These are phyloP conservation scores for Hippocampus guttulatus DNA, from an alignment of 2,113 vertebrate species.

Conservation along the genomic window DNA sequence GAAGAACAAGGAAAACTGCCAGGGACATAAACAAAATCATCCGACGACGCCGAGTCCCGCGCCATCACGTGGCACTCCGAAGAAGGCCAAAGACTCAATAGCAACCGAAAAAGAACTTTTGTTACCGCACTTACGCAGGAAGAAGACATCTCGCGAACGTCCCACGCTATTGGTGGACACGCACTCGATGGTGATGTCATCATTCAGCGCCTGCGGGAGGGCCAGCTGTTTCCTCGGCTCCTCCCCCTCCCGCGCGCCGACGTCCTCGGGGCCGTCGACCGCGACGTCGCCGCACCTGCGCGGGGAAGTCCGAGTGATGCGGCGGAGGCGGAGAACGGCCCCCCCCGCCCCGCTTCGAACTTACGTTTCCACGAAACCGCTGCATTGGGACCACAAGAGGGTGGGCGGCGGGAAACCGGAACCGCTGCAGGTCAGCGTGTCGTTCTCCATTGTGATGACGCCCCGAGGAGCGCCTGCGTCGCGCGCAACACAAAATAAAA, in stretches of 20 bases:
- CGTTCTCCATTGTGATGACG: constrained; percentile 35
- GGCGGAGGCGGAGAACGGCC: background rate
- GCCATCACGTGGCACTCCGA: no score
- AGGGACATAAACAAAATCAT: no score
- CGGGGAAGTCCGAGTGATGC: no score
- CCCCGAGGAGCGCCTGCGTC: constrained; percentile 51
- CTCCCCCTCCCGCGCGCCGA: constrained; percentile 35
- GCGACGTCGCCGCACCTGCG: constrained; percentile 64
- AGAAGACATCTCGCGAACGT: constrained; percentile 25
- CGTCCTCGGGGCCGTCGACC: background rate
- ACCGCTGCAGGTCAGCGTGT: constrained; percentile 65
- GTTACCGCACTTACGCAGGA: constrained; percentile 23
- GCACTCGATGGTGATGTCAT: constrained; percentile 76
- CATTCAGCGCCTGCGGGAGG: constrained; percentile 12
- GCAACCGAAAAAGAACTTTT: no score
- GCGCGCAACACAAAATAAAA: no score
- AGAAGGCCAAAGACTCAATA: no score
- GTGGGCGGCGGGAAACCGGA: constrained; percentile 76
- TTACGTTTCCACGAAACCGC: constrained; percentile 56
- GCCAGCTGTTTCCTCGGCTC: constrained; percentile 60
- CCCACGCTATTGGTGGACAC: constrained; percentile 73
- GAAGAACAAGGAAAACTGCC: no score
- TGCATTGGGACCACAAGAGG: constrained; percentile 78
- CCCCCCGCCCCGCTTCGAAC: background rate
- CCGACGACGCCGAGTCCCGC: no score